A percentile compares a stretch with the other conserved stretches of the same genome.
Evolutionary conservation across 2,888 invertebrate species (phyloP).

Genomic region (Nymphalis urticae): DNA sequence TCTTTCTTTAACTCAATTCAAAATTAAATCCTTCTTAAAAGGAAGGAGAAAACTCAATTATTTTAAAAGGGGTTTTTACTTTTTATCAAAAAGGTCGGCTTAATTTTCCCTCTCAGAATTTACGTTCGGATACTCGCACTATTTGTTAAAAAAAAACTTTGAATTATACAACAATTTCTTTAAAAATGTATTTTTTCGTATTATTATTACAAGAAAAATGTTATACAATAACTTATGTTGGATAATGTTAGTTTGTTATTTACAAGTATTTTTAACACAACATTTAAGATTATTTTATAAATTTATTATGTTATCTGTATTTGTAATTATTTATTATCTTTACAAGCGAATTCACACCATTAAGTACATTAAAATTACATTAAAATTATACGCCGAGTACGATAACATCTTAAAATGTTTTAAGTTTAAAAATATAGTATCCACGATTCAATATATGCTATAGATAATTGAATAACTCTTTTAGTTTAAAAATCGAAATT

Average conservation of each 20-base stretch:
- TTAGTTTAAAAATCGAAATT: no score
- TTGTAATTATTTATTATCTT: slow-evolving; percentile 1
- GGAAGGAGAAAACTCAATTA: not conserved
- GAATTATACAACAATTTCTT: not conserved
- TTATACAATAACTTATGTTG: not conserved
- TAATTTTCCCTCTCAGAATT: slow-evolving; percentile 4
- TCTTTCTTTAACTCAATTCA: not conserved
- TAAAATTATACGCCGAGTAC: not conserved
- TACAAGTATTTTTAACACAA: not conserved
- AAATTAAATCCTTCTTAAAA: not conserved
- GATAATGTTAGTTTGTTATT: not conserved
- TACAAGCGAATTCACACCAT: not conserved
- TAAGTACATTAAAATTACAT: slow-evolving; percentile 2
- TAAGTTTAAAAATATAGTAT: not conserved
- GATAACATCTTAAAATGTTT: slow-evolving; percentile 7
- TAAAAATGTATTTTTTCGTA: no score
- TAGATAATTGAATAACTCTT: no score
- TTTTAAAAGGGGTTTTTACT: slow-evolving; percentile 8
- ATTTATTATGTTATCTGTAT: not conserved
- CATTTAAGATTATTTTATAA: not conserved
- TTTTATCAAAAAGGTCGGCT: slow-evolving; percentile 2
- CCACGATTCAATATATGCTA: no score
- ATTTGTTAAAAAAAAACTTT: not conserved
- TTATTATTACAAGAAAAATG: no score
- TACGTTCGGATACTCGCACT: slow-evolving; percentile 1